These are phyloP conservation scores for Apodemia duryi DNA, from an alignment of 2,888 invertebrate genomes.

Conservation along the genomic window DNA sequence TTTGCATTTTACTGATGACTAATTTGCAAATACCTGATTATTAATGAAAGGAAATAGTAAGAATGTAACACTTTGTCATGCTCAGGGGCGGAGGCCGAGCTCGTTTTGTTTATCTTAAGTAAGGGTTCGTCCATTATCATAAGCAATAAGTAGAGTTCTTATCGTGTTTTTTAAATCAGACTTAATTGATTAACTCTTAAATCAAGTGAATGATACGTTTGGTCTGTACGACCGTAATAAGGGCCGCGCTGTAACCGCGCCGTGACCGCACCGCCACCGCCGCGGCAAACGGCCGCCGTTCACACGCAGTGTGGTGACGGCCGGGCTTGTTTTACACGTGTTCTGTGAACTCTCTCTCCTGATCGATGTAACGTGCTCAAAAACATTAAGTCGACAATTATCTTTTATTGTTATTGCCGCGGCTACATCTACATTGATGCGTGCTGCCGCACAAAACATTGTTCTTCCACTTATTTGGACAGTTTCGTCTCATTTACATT, in stretches of 20 bases:
- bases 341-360: background rate
- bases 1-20: background rate
- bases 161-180: background rate
- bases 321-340: background rate
- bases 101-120: background rate
- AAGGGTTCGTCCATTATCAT: background rate
- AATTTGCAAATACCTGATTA: background rate
- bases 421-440: background rate
- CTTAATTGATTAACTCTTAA: background rate
- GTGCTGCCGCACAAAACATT: background rate
- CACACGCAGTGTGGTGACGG: background rate
- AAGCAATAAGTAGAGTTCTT: background rate
- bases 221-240: background rate
- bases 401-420: background rate
- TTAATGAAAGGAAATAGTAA: background rate
- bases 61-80: background rate
- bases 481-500: background rate
- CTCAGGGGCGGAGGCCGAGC: background rate
- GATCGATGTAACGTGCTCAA: background rate
- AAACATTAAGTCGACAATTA: background rate
- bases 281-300: background rate
- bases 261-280: background rate
- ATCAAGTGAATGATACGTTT: background rate
- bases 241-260: background rate
- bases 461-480: background rate